Evolutionary conservation across 2,888 invertebrate genomes (phyloP).

Genomic region (Melinopterus prodromus): DNA sequence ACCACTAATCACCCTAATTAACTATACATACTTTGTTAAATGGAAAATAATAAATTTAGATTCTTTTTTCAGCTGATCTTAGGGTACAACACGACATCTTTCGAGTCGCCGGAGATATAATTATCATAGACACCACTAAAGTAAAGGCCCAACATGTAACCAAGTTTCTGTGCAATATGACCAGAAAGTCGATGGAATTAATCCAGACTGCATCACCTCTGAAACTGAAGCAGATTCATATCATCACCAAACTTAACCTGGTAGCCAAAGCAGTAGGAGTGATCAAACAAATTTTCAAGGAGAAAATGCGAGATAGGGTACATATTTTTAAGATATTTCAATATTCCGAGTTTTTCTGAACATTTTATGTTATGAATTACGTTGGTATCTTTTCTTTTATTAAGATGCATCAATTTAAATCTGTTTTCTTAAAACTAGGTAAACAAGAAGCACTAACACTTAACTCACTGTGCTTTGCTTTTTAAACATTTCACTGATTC

Average conservation of each 20-base stretch:
- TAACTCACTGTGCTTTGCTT: too few relatives aligned
- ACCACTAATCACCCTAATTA: constrained; percentile 21
- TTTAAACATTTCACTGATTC: too few relatives aligned
- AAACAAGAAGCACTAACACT: too few relatives aligned
- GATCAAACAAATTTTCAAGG: constrained; percentile 6
- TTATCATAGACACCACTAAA: neutral
- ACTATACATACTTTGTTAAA: neutral
- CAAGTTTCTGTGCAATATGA: neutral
- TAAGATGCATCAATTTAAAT: too few relatives aligned
- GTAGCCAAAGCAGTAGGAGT: neutral
- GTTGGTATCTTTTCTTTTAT: too few relatives aligned
- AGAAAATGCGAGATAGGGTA: constrained; percentile 15
- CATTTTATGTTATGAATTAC: too few relatives aligned
- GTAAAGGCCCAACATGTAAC: neutral
- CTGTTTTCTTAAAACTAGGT: too few relatives aligned
- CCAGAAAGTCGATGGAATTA: neutral
- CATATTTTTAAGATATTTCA: too few relatives aligned
- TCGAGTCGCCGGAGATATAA: constrained; percentile 4
- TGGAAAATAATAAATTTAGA: neutral
- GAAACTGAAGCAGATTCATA: constrained; percentile 10
- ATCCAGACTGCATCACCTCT: neutral
- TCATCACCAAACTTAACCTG: neutral
- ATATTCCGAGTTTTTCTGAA: too few relatives aligned
- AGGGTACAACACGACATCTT: constrained; percentile 62
- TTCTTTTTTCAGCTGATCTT: constrained; percentile 58